Base-by-base conservation (phyloP, 2,113 vertebrate species). In the Pygoscelis antarcticus region DNA sequence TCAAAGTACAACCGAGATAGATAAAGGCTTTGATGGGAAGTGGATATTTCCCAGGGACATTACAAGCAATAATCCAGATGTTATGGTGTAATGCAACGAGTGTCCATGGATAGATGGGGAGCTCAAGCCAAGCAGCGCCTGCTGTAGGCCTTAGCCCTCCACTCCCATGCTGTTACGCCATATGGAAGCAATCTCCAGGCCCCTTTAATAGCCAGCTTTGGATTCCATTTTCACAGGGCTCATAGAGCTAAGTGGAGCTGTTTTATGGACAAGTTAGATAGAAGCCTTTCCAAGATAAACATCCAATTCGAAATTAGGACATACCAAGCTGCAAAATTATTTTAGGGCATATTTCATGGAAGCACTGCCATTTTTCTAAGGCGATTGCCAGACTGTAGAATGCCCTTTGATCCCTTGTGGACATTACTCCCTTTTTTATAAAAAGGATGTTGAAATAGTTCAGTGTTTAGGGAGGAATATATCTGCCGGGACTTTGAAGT, bases 211-310 rank as follows among this genome's bases (percentile, higher is more conserved):
- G 99, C 99, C 99, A 99, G 99, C 98, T 98, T 98, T 99, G 98
- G 99, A 99, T 99, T 99, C 99, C 98, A 98, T 99, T 99, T 99
- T 99, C 98, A 98, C 99, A 99, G 99, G 98, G 99, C 99, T 99
- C 99, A 98, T 98, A 98, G 99, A 98, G 99, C 99, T 99, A 99
- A 99, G 99, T 99, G 98, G 99, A 99, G 98, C 99, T 99, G 99
- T 99, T 99, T 99, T 99, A 99, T 99, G 99, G 99, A 99, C 99
- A 98, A 98, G 98, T 98, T 98, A 99, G 99, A 99, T 99, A 99
- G 99, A 99, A 99, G 98, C 98, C 98, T 98, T 99, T 99, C 99
- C 99, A 99, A 99, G 99, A 99, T 99, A 99, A 99, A 99, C 99
- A 99, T 99, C 98, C 98, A 98, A 98, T 98, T 98, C 38, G 96